Evolutionary conservation across 1,140 invertebrate species (phyloP), one percentile per base, ranked within the genome.

Genomic region (Oedothorax gibbosus): DNA sequence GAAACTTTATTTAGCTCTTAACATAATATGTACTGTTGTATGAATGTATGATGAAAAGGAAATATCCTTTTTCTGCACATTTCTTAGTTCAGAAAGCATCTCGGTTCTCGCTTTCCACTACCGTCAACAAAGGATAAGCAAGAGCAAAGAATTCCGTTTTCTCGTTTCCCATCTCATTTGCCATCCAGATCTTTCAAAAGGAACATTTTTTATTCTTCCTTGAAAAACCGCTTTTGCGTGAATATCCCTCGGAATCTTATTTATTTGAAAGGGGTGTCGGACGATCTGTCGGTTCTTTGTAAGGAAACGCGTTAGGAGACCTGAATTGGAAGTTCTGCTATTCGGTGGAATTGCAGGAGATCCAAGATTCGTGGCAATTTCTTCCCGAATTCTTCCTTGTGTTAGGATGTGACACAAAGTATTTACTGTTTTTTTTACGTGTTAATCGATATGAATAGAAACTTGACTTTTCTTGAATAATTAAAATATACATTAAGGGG

Each of bases 111-210:
- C 68, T 69, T 69, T 50, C 18, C 49, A 68, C n/a, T 20, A 68
- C 14, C 49, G 49, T 9, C 9, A 10, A 50, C 49, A 69, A 50
- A 66, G 49, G 9, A 15, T 18, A 71, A n/a, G 49, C 50, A 71
- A 53, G n/a, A 71, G 69, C 15, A 71, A 53, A 57, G 57, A 75
- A 35, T 35, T 53, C 72, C 54, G 53, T 20, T 20, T 75, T 49
- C 35, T 20, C 54, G 54, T 75, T 75, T 75, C 72, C 72, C 53
- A 75, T 75, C 57, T 57, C 53, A 75, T 75, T 75, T 75, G 72
- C 72, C 72, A 57, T 75, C 57, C 72, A 75, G 54, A 75, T 75
- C 72, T 50, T 15, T 75, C 20, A 10, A 14, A 21, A 20, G 57
- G 12, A 20, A 71, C 51, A 53, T 72, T 72, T 75, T 20, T 57